Conservation (phyloP, 2,888 invertebrate genomes). For the Volucella inanis region DNA sequence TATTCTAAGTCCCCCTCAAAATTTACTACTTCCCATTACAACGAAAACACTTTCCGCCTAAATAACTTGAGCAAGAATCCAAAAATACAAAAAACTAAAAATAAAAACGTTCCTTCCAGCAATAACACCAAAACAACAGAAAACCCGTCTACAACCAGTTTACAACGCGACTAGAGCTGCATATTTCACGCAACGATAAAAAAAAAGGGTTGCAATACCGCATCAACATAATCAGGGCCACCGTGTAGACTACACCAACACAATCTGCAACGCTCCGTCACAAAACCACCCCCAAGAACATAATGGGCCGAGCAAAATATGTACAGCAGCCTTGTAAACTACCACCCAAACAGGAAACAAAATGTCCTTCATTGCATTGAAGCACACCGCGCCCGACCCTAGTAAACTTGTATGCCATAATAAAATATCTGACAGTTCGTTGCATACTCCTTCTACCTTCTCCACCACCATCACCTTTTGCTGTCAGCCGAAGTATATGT, state of each 20-base stretch:
- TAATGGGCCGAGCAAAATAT: constrained; percentile 42
- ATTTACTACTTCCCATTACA: constrained; percentile 58
- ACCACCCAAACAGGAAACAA: constrained; percentile 60
- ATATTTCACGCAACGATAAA: constrained; percentile 73
- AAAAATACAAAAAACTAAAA: constrained; percentile 7
- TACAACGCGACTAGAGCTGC: constrained; percentile 60
- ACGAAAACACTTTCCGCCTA: constrained; percentile 42
- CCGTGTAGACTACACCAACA: constrained; percentile 24
- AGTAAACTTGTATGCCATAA: constrained; percentile 72
- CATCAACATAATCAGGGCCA: constrained; percentile 69
- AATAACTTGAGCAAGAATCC: constrained; percentile 33
- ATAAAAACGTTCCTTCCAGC: background rate
- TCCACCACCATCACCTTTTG: constrained; percentile 1
- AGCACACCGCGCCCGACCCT: constrained; percentile 59
- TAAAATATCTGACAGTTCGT: constrained; percentile 70
- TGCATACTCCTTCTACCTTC: constrained; percentile 26
- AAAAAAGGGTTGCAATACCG: constrained; percentile 62
- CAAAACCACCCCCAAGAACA: constrained; percentile 13
- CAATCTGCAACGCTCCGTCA: background rate
- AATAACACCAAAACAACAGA: too few species aligned
- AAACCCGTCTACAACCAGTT: constrained; percentile 41
- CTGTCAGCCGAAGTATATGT: background rate
- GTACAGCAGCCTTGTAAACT: constrained; percentile 16
- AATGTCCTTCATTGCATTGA: constrained; percentile 65
- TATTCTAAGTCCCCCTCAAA: constrained; percentile 22